Evolutionary conservation across 2,797 vertebrate species (phyloP), one percentile per base, ranked within the genome.

Genomic region (Syngnathus acus): DNA sequence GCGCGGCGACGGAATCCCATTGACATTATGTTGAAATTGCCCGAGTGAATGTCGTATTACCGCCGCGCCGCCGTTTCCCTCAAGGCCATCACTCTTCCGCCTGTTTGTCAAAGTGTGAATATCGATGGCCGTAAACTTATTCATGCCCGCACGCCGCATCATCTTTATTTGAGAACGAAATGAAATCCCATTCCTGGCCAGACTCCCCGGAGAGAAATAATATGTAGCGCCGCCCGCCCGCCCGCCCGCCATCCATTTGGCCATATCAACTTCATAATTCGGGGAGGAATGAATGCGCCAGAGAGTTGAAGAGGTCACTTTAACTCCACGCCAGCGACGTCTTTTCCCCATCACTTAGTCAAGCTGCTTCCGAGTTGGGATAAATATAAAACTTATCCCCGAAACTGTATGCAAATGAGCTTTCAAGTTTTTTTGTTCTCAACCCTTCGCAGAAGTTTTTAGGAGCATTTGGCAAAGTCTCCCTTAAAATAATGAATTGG

Each of bases 101-200:
- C 77, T 74, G 85, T 86, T 85, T 84, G 80, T 86, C 84, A 85
- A 81, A 87, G 78, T 85, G 81, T 83, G 83, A 85, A 85, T 84
- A 84, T 85, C 72, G 80, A 84, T 74, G 77, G 78, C 77, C 69
- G 76, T 79, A 80, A 84, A 85, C 76, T 82, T 85, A 86, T 86
- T 87, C 82, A 85, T 81, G 79, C 82, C 77, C 72, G 78, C 60
- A 71, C 68, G 67, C 69, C 32, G 65, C 74, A 84, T 83, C 79
- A 77, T 83, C 82, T 84, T 82, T 83, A 82, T 86, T 81, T 83
- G 74, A 79, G 76, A 82, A 78, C 72, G 77, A 84, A 87, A 86
- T 84, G 74, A 84, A 87, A 88, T 81, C 77, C 81, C 74, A 78
- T 86, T 86, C 75, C 78, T 26, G 60, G 40, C 72, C 68, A 64